Conservation (phyloP, 2,888 invertebrate genomes). For the Oasisia sp. region DNA sequence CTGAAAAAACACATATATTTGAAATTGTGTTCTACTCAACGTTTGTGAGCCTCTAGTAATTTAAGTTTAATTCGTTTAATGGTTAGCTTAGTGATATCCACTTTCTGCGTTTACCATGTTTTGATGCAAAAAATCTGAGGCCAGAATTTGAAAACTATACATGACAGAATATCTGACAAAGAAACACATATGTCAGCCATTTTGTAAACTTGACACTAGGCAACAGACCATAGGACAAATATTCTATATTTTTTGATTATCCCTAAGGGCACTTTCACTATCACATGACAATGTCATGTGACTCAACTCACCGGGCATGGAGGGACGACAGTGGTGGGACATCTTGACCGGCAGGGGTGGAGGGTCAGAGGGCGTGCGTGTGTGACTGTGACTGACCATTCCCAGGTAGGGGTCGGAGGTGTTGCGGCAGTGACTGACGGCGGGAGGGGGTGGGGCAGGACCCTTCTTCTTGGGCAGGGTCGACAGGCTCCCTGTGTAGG, state of each 20-base stretch:
- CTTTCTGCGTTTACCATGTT: not conserved
- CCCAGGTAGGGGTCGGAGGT: constrained; percentile 47
- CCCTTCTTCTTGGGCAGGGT: constrained; percentile 38
- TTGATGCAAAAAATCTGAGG: not conserved
- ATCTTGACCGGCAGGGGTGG: constrained; percentile 51
- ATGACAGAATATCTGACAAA: too few species aligned
- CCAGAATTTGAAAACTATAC: too few species aligned
- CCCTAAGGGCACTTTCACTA: too few species aligned
- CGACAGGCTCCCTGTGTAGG: not conserved
- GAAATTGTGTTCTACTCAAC: not conserved
- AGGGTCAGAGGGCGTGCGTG: constrained; percentile 63
- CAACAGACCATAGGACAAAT: too few species aligned
- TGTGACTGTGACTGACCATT: constrained; percentile 44
- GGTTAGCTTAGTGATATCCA: not conserved
- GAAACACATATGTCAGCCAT: too few species aligned
- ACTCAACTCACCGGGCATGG: not conserved
- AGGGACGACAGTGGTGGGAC: constrained; percentile 8
- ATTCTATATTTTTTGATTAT: too few species aligned
- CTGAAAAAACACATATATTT: constrained; percentile 42
- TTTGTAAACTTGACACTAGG: too few species aligned
- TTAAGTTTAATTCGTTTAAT: not conserved
- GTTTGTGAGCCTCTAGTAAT: not conserved
- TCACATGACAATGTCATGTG: not conserved
- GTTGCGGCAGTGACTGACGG: constrained; percentile 48
- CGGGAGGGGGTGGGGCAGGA: constrained; percentile 39